Evolutionary conservation across 2,888 invertebrate species (phyloP).

Genomic region (Cylloceria caligata): DNA sequence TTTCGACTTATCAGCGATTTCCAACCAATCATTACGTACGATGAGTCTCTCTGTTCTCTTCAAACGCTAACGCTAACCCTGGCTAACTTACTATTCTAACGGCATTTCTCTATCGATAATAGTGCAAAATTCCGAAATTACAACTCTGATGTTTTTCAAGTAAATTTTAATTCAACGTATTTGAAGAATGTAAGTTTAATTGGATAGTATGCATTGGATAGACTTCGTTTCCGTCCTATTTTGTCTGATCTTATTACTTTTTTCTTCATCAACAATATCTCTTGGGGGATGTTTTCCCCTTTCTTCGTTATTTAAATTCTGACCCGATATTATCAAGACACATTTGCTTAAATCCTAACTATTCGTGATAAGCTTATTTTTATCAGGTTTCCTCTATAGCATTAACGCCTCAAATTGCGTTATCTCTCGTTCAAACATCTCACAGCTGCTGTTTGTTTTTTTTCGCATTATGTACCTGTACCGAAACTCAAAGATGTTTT

Average conservation of each 20-base stretch:
- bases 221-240: constrained; percentile 13
- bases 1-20: background rate
- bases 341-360: constrained; percentile 52
- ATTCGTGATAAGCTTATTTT: constrained; percentile 53
- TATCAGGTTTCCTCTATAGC: background rate
- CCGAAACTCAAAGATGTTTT: background rate
- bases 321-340: constrained; percentile 44
- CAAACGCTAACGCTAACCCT: constrained; percentile 7
- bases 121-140: constrained; percentile 14
- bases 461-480: background rate
- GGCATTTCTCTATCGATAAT: background rate
- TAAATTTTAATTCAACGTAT: too few species aligned
- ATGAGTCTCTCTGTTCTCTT: constrained; percentile 12
- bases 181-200: too few species aligned
- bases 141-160: background rate
- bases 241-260: background rate
- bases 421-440: background rate
- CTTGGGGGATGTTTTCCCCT: background rate
- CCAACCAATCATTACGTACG: background rate
- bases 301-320: constrained; percentile 9
- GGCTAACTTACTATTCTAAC: constrained; percentile 9
- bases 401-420: constrained; percentile 9
- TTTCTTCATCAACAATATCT: constrained; percentile 11
- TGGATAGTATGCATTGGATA: constrained; percentile 1
- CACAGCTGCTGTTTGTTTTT: background rate